Evolutionary conservation across 30 jellyfish, hydroid and myxozoan species (phyloP).

Genomic region (Aurelia sp.): DNA sequence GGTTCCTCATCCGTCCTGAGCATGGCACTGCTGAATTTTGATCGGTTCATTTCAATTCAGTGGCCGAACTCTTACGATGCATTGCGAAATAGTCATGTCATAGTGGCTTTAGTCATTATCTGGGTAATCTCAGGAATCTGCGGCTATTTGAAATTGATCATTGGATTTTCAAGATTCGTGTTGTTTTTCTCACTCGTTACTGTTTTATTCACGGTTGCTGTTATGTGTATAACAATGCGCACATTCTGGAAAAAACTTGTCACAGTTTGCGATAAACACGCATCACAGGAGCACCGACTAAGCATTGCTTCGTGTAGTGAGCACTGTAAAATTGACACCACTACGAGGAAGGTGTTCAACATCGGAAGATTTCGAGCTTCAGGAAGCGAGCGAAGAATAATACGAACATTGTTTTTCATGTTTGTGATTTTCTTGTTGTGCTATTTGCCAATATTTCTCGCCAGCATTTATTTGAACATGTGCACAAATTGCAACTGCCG

Average conservation of each 20-base stretch:
- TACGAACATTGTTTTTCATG: slow-evolving; percentile 57
- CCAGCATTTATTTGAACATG: slow-evolving; percentile 53
- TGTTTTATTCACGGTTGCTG: slow-evolving; percentile 53
- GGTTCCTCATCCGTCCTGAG: slow-evolving; percentile 57
- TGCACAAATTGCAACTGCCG: slow-evolving; percentile 64
- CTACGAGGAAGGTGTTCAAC: slow-evolving; percentile 58
- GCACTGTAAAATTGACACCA: slow-evolving; percentile 32
- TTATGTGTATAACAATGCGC: slow-evolving; percentile 66
- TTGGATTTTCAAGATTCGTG: slow-evolving; percentile 40
- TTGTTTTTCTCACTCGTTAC: slow-evolving; percentile 51
- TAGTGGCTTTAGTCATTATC: slow-evolving; percentile 7
- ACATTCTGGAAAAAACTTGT: slow-evolving; percentile 59
- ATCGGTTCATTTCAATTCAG: slow-evolving; percentile 59
- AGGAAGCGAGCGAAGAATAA: slow-evolving; percentile 59
- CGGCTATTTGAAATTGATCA: slow-evolving; percentile 23
- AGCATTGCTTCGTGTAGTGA: slow-evolving; percentile 55
- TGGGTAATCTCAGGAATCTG: slow-evolving; percentile 43
- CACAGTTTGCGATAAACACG: slow-evolving; percentile 6
- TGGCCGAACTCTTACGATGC: slow-evolving; percentile 15
- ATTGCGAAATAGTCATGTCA: slow-evolving; percentile 8
- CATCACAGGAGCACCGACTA: slow-evolving; percentile 47
- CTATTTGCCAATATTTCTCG: slow-evolving; percentile 67
- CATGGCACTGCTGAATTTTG: slow-evolving; percentile 75
- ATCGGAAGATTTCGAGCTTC: slow-evolving; percentile 67
- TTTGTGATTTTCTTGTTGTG: slow-evolving; percentile 54